These are phyloP conservation scores for Aegithalos caudatus DNA, from an alignment of 2,113 vertebrate genomes.

Conservation along the genomic window DNA sequence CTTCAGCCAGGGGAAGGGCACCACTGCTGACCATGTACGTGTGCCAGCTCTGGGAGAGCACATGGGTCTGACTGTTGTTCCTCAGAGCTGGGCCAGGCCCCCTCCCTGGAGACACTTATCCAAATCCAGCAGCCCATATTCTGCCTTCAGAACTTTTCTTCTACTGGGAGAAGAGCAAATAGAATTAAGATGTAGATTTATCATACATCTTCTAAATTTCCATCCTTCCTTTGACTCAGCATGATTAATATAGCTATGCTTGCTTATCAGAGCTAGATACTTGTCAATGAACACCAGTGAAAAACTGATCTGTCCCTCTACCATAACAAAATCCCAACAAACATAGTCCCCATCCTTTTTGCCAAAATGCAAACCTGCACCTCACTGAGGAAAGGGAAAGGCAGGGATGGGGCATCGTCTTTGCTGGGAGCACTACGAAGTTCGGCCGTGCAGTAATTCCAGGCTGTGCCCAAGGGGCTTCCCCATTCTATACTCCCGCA, in stretches of 20 bases:
- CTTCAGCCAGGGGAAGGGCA: neutral
- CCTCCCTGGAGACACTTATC: neutral
- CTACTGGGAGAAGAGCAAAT: neutral
- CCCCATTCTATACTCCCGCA: accelerated
- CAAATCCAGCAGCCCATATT: neutral
- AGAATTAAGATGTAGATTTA: neutral
- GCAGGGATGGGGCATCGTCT: accelerated
- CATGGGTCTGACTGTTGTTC: accelerated
- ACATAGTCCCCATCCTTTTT: neutral
- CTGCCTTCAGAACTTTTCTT: neutral
- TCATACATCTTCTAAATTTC: neutral
- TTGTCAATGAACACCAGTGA: neutral
- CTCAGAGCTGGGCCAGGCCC: neutral
- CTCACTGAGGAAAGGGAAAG: neutral
- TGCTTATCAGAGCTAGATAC: neutral
- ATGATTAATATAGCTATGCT: neutral
- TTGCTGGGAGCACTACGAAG: neutral
- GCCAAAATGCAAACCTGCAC: neutral
- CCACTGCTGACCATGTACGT: accelerated
- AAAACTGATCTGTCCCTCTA: neutral
- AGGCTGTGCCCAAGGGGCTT: neutral
- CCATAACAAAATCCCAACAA: neutral
- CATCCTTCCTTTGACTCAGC: neutral
- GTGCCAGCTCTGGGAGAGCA: neutral
- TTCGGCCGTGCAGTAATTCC: accelerated